phyloP scores from a whole-genome alignment of 1,140 invertebrate genomes.

The Pogonus chalceus region DNA sequence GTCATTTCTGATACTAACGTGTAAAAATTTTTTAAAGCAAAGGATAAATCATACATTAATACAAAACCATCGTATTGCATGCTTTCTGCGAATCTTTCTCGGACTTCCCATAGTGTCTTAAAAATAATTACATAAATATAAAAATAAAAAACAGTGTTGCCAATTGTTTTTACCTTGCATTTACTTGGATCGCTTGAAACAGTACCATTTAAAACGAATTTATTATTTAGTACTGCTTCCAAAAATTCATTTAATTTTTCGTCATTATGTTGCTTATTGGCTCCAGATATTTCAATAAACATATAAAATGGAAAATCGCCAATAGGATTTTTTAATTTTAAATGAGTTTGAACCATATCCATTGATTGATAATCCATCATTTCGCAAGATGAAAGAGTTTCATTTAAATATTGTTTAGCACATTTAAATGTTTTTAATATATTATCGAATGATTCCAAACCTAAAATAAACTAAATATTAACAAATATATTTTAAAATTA shows the following conservation, averaged over 20 bases:
- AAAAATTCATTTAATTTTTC: constrained; percentile 79
- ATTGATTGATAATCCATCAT: constrained; percentile 73
- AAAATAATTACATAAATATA: constrained; percentile 24
- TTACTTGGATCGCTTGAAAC: constrained; percentile 67
- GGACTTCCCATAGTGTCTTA: constrained; percentile 69
- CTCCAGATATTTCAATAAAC: constrained; percentile 83
- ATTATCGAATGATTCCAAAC: constrained; percentile 61
- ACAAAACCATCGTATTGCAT: constrained; percentile 75
- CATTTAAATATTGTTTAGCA: constrained; percentile 65
- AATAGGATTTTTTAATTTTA: constrained; percentile 55
- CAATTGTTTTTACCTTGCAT: constrained; percentile 51
- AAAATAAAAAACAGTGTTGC: neutral
- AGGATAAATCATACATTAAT: constrained; percentile 93
- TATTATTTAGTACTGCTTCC: constrained; percentile 56
- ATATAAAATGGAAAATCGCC: constrained; percentile 75
- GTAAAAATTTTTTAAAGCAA: constrained; percentile 77
- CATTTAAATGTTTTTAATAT: constrained; percentile 63
- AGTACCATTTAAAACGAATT: constrained; percentile 72
- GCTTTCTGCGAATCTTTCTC: constrained; percentile 76
- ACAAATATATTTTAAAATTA: too few relatives aligned
- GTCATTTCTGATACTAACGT: constrained; percentile 64
- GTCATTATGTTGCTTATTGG: constrained; percentile 68
- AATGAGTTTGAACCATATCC: constrained; percentile 45
- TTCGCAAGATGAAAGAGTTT: constrained; percentile 90
- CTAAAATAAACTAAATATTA: too few relatives aligned